Conservation (phyloP, 2,113 vertebrate genomes). For the Boulengeromyrus knoepffleri region DNA sequence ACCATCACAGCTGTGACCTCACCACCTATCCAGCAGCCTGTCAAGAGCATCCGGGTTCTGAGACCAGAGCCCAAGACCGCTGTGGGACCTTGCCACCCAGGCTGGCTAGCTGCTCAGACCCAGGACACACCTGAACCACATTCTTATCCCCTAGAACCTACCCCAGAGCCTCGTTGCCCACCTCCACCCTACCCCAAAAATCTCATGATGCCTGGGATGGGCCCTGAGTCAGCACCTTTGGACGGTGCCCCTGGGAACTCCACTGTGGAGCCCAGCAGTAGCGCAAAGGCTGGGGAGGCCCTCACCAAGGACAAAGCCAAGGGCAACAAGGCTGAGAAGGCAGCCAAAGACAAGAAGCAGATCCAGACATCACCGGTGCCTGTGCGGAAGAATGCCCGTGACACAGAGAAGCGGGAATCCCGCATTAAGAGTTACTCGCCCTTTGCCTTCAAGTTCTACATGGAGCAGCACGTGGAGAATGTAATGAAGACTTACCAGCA, state of each 20-base stretch:
- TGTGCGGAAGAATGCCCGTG: constrained; percentile 76
- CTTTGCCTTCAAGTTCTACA: constrained; percentile 97
- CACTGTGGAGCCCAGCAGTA: constrained; percentile 43
- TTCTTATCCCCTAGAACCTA: constrained; percentile 61
- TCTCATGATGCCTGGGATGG: constrained; percentile 61
- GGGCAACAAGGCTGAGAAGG: constrained; percentile 67
- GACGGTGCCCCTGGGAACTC: constrained; percentile 49
- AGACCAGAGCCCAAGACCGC: constrained; percentile 93
- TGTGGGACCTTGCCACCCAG: constrained; percentile 87
- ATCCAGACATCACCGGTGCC: constrained; percentile 95
- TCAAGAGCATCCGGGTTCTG: constrained; percentile 92
- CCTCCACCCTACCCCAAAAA: constrained; percentile 92
- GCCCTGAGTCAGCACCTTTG: constrained; percentile 57
- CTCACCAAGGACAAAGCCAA: constrained; percentile 72
- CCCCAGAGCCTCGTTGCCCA: constrained; percentile 76
- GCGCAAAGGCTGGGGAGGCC: constrained; percentile 40
- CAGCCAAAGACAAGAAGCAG: constrained; percentile 87
- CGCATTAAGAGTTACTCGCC: constrained; percentile 97
- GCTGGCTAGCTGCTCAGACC: constrained; percentile 75
- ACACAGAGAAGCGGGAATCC: constrained; percentile 92
- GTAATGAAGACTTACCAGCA: constrained; percentile 97
- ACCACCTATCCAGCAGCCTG: constrained; percentile 88
- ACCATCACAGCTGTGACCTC: constrained; percentile 88
- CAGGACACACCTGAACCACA: constrained; percentile 67
- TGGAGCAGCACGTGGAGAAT: constrained; percentile 98